These are phyloP conservation scores for Mylabris phalerata DNA, from an alignment of 1,140 invertebrate genomes.

Conservation along the genomic window DNA sequence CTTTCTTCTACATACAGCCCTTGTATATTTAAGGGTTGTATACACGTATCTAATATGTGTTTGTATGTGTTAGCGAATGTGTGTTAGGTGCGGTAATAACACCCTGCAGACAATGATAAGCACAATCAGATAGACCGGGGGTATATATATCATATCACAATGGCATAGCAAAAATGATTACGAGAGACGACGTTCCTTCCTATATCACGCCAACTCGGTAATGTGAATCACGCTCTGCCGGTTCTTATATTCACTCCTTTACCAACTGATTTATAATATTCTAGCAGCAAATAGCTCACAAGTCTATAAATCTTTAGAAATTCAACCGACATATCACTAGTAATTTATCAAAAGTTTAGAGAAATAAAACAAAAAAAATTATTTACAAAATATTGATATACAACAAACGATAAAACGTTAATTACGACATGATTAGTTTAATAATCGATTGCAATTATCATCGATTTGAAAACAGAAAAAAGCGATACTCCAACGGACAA, in stretches of 20 bases:
- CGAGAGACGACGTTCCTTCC: constrained; percentile 37
- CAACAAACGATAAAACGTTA: no score
- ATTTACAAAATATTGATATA: no score
- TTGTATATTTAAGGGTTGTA: no score
- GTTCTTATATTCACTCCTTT: constrained; percentile 34
- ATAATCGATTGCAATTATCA: no score
- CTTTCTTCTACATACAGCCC: no score
- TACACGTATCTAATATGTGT: no score
- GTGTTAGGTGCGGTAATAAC: constrained; percentile 31
- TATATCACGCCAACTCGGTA: constrained; percentile 34
- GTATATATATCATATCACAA: constrained; percentile 40
- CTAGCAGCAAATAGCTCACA: constrained; percentile 28
- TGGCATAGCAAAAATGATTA: constrained; percentile 39
- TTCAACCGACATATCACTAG: constrained; percentile 9
- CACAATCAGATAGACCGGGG: constrained; percentile 29
- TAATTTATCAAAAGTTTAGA: constrained; percentile 4
- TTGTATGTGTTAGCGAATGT: background rate
- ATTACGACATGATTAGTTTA: no score
- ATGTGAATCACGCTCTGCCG: constrained; percentile 37
- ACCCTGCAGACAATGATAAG: constrained; percentile 35
- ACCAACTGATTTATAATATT: constrained; percentile 33
- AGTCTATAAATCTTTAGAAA: constrained; percentile 13
- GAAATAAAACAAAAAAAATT: no score
- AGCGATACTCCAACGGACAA: no score
- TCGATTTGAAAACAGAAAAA: no score